These are phyloP conservation scores for Paguma larvata DNA, from an alignment of 2,797 vertebrate species.

Conservation along the genomic window DNA sequence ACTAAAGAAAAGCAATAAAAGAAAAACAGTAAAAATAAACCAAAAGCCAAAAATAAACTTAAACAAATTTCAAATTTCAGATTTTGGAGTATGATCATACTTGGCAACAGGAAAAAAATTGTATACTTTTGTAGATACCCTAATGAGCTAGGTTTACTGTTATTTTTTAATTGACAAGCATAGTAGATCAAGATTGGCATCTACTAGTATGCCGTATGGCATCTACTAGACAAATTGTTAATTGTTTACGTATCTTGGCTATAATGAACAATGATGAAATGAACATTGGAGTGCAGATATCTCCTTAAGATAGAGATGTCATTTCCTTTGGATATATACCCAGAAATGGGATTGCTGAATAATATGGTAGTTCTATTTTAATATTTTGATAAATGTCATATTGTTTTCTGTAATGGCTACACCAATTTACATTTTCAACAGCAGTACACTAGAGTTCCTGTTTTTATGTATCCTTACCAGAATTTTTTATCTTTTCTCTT, in stretches of 20 bases:
- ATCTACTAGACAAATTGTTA: neutral
- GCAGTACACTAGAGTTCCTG: neutral
- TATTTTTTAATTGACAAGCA: neutral
- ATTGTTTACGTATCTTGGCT: neutral
- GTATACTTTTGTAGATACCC: neutral
- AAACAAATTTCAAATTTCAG: neutral
- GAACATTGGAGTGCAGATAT: neutral
- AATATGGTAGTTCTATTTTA: neutral
- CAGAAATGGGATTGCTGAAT: neutral
- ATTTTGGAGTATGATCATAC: neutral
- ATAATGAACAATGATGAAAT: neutral
- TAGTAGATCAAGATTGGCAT: neutral
- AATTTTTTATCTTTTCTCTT: neutral
- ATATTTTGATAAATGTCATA: neutral
- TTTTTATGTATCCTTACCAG: neutral
- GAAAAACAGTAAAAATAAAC: neutral
- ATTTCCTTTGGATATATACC: neutral
- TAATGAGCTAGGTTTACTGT: neutral
- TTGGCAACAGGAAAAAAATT: neutral
- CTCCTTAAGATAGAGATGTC: too few species aligned
- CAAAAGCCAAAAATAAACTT: neutral
- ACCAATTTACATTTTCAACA: neutral
- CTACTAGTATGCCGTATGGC: neutral
- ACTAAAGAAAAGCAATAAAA: neutral
- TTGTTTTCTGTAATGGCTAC: neutral